Percentiles rank a stretch among this genome's conserved stretches.
Conservation (phyloP, 1,140 invertebrate genomes). For the Lepidurus apus region DNA sequence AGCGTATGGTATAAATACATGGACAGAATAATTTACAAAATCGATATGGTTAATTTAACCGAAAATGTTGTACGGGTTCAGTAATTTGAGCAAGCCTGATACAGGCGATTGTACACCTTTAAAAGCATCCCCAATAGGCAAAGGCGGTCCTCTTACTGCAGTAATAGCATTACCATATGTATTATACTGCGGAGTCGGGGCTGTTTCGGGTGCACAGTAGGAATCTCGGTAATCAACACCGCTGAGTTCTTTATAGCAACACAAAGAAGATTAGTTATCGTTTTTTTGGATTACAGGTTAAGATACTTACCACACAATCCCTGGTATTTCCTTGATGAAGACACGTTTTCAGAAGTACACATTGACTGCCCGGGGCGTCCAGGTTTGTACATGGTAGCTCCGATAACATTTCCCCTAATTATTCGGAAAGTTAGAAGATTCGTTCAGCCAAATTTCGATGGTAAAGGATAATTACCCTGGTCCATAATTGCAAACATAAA, state of each 20-base stretch:
- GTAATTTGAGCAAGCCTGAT: slow-evolving; percentile 37
- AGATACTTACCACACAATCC: slow-evolving; percentile 66
- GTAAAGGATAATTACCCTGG: slow-evolving; percentile 56
- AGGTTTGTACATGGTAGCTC: slow-evolving; percentile 64
- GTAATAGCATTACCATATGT: slow-evolving; percentile 32
- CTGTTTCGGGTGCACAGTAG: slow-evolving; percentile 30
- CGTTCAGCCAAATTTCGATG: neutral
- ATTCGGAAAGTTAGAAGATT: slow-evolving; percentile 35
- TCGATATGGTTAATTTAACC: slow-evolving; percentile 33
- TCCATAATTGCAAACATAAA: slow-evolving; percentile 81
- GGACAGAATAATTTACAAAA: slow-evolving; percentile 27
- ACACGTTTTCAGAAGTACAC: slow-evolving; percentile 61
- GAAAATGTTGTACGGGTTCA: slow-evolving; percentile 38
- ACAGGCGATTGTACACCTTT: slow-evolving; percentile 38
- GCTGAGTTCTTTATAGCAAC: slow-evolving; percentile 14
- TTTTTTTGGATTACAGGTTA: slow-evolving; percentile 33
- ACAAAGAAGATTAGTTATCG: neutral
- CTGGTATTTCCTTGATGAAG: slow-evolving; percentile 62
- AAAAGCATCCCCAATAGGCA: slow-evolving; percentile 30
- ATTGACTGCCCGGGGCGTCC: slow-evolving; percentile 55
- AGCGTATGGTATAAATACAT: neutral
- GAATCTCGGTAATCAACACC: slow-evolving; percentile 30
- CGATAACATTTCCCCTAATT: slow-evolving; percentile 66
- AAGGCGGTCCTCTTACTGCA: slow-evolving; percentile 12
- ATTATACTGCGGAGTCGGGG: slow-evolving; percentile 33